Evolutionary conservation across 2,113 vertebrate species (phyloP).

Genomic region (Oceanites oceanicus): DNA sequence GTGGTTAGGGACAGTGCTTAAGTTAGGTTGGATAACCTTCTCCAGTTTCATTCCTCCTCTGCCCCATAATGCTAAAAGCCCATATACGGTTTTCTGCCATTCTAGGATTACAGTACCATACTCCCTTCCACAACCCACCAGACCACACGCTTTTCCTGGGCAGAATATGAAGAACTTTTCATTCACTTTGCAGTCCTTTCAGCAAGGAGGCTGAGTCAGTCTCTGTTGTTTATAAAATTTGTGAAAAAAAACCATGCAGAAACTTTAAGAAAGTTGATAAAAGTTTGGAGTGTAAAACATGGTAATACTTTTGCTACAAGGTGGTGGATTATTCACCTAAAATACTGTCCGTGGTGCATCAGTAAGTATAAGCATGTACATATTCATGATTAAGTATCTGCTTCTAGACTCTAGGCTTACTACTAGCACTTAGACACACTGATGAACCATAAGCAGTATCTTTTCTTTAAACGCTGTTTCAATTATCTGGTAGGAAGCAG

Average conservation of each 20-base stretch:
- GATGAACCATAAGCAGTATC: not conserved
- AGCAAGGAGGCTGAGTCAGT: not conserved
- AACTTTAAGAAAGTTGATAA: not conserved
- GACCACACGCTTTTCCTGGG: not conserved
- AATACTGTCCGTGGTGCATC: not conserved
- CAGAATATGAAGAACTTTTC: not conserved
- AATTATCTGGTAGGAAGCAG: not conserved
- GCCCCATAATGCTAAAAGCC: not conserved
- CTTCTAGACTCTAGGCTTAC: not conserved
- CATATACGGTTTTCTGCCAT: not conserved
- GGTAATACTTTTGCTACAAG: not conserved
- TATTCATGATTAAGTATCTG: not conserved
- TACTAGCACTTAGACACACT: not conserved
- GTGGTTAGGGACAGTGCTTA: not conserved
- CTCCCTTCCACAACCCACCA: not conserved
- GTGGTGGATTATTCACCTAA: not conserved
- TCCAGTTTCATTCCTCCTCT: not conserved
- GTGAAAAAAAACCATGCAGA: not conserved
- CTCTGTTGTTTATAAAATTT: not conserved
- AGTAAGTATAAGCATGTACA: not conserved
- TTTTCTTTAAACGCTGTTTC: not conserved
- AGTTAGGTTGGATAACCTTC: not conserved
- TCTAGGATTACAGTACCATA: not conserved
- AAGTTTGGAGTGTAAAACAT: not conserved
- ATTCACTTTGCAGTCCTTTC: not conserved